phyloP scores from a whole-genome alignment of 1,140 invertebrate species.

The Solenopsis fugax region DNA sequence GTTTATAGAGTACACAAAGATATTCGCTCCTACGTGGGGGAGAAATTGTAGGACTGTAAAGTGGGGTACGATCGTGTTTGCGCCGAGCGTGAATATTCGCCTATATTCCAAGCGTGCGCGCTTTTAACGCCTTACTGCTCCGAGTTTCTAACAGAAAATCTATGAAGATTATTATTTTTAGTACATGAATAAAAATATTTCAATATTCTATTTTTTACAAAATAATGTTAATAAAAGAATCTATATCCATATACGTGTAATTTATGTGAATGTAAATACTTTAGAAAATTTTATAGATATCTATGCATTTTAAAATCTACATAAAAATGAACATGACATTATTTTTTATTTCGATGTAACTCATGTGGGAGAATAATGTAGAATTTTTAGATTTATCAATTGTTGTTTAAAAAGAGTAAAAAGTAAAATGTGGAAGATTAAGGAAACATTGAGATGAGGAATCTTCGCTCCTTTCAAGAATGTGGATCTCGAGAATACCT shows the following conservation, averaged over 20 bases:
- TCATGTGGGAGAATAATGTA: conserved; percentile 9
- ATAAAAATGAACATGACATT: not conserved
- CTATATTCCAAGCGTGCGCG: conserved; percentile 27
- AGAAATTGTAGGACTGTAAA: conserved; percentile 50
- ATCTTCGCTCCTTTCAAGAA: not conserved
- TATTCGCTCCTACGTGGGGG: not conserved
- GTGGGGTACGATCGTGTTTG: conserved; percentile 17
- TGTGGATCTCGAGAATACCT: conserved; percentile 34
- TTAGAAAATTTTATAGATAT: not conserved
- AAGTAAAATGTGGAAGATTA: not conserved
- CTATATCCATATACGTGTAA: not conserved
- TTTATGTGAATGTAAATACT: not conserved
- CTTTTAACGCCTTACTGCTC: conserved; percentile 33
- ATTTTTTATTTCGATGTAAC: not conserved
- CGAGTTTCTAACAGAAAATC: conserved; percentile 41
- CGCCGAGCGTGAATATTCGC: conserved; percentile 39
- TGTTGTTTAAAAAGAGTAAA: not conserved
- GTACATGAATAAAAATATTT: conserved; percentile 20
- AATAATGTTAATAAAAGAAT: not conserved
- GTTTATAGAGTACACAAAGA: conserved; percentile 31
- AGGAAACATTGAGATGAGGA: not conserved
- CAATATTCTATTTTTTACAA: conserved; percentile 29
- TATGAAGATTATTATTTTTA: conserved; percentile 28
- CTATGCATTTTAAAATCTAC: not conserved
- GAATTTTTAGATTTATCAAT: not conserved